Conservation (phyloP, 2,888 invertebrate species). For the Actias luna region DNA sequence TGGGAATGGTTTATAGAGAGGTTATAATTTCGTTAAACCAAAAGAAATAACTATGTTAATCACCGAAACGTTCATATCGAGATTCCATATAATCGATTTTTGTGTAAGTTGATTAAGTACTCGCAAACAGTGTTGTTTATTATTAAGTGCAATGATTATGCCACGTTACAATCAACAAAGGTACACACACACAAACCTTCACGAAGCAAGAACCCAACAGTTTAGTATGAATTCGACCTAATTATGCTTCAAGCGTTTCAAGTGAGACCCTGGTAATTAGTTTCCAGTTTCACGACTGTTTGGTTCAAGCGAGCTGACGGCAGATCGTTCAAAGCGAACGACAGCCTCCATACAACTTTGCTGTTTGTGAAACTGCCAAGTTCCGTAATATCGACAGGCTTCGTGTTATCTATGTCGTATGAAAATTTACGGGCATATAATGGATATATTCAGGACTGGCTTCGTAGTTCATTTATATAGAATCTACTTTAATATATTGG, state of each 20-base stretch:
- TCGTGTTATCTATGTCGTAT: neutral
- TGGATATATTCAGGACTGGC: no score
- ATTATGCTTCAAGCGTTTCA: neutral
- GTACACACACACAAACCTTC: neutral
- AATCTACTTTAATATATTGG: no score
- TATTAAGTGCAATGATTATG: no score
- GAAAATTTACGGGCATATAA: no score
- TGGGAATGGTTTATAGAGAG: no score
- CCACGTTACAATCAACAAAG: neutral
- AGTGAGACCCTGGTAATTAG: neutral
- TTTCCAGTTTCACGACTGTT: neutral
- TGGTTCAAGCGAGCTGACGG: neutral
- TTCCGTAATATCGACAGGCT: neutral
- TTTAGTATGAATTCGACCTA: neutral
- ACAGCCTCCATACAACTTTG: neutral
- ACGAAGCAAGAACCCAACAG: neutral
- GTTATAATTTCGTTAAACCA: no score
- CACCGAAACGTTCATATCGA: no score
- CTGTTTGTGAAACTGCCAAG: neutral
- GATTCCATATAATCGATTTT: no score
- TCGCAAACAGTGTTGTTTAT: no score
- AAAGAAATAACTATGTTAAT: no score
- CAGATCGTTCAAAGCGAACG: neutral
- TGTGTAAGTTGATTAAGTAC: no score
- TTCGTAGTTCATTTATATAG: no score